Base-by-base conservation (phyloP, 2,888 invertebrate species). In the Agrotis segetum region DNA sequence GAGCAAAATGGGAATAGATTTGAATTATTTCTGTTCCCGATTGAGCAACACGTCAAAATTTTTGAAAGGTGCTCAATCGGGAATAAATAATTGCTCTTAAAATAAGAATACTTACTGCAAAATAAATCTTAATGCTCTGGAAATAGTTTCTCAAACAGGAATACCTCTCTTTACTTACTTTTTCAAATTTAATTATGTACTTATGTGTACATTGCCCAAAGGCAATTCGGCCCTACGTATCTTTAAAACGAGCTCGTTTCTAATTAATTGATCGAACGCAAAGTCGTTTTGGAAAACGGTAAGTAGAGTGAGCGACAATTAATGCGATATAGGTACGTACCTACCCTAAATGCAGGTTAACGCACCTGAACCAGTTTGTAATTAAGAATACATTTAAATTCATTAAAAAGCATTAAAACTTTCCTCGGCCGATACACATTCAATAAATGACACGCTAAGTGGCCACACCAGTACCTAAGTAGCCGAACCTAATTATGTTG, bases 381-480 rank as follows among this genome's bases (percentile, higher is more conserved):
- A 95, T 95, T 95, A 94, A 95, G 94, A 93, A 91, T 93, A 90
- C 92, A 93, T 95, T 95, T 93, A 94, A 95, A 95, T 95, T 95
- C 93, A 95, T 95, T 95, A 93, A 94, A 94, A 92, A 92, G 91
- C 91, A 90, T 93, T 92, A 92, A 92, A 93, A 93, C 92, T 93
- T 93, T 94, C 92, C 88, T 92, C 88, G 70, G 82, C 84, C 85
- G 91, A 90, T 90, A 92, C 89, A 89, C 85, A 88, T 89, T 89
- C 88, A 89, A 89, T 91, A 89, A 89, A 87, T 81, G 86, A 83
- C 86, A 83, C 83, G 82, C 86, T 88, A 91, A 91, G 89, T 91
- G 90, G 90, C 84, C 74, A 82, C 86, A 86, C 87, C 89, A 91
- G 90, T 91, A 88, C 86, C 86, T 87, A 87, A 87, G 84, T 84